Evolutionary conservation across 2,888 invertebrate species (phyloP), one percentile per base, ranked within the genome.

Genomic region (Yponomeuta evonymella): DNA sequence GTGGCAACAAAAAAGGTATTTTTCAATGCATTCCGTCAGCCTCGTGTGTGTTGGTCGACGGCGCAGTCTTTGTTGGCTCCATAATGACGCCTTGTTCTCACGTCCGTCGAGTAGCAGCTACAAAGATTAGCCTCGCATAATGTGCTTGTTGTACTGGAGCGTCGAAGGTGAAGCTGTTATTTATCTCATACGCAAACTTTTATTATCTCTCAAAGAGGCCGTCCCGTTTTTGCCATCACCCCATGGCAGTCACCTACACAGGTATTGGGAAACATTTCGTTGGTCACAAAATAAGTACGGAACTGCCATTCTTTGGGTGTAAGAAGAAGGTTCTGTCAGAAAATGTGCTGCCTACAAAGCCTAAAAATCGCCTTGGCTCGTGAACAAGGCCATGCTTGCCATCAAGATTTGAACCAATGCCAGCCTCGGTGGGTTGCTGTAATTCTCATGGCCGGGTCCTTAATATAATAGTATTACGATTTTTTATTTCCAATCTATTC

Each of bases 81-180:
- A 71, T 70, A 85, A 82, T 81, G 83, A 81, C 73, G 75, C 77
- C 80, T 83, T 86, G 84, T 87, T 84, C 81, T 81, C 84, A 84
- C 82, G 80, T 84, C 77, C 78, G 75, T 76, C 78, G 80, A 80
- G 81, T 75, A 75, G 79, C n/a, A 68, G 68, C 68, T 30, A 29
- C 48, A 77, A 74, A 82, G 82, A 83, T 83, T 83, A 83, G 79
- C 74, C 74, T 73, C 81, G 62, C 62, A 69, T 36, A 69, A 43
- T 73, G 72, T 73, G 62, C 70, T 11, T 33, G 62, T 69, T 69
- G 69, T 58, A 36, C 68, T 43, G 69, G 48, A 71, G 33, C 15
- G 67, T n/a, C n/a, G 67, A 36, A 36, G 67, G 64, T 67, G 36
- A 36, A 43, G 36, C 67, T n/a, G 15, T 43, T 12, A 43, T 67